Percentiles rank a stretch among this genome's conserved stretches.
Evolutionary conservation across 1,140 invertebrate genomes (phyloP).

Genomic region (Reticulitermes speratus): DNA sequence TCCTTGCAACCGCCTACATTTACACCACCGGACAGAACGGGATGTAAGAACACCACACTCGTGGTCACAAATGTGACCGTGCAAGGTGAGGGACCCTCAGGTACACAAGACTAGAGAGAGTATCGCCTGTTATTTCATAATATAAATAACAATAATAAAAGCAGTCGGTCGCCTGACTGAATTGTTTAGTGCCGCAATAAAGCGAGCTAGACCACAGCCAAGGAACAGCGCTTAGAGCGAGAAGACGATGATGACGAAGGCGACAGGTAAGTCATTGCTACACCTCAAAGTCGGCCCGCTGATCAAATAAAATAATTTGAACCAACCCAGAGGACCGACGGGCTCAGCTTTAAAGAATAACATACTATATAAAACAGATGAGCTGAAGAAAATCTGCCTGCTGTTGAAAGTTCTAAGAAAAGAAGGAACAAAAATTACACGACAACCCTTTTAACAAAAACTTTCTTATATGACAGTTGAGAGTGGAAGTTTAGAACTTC

Average conservation of each 20-base stretch:
- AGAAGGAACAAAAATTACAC: not conserved
- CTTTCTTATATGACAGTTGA: not conserved
- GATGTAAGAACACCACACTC: too few relatives aligned
- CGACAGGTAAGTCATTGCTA: not conserved
- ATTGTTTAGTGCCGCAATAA: not conserved
- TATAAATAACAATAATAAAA: not conserved
- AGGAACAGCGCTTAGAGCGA: not conserved
- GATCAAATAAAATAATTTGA: slow-evolving; percentile 6
- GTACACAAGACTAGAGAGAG: not conserved
- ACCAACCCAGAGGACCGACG: not conserved
- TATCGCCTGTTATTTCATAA: not conserved
- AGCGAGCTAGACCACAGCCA: not conserved
- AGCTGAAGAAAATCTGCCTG: not conserved
- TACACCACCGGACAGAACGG: too few relatives aligned
- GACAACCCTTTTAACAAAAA: not conserved
- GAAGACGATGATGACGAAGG: not conserved
- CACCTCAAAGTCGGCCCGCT: not conserved
- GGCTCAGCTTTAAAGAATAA: not conserved
- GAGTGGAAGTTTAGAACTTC: not conserved
- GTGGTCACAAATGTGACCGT: not conserved
- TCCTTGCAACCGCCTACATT: too few relatives aligned
- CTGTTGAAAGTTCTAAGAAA: not conserved
- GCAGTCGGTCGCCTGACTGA: not conserved
- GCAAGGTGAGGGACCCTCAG: not conserved
- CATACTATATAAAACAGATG: not conserved